Evolutionary conservation across 2,888 invertebrate genomes (phyloP), one percentile per base, ranked within the genome.

Genomic region (Zelleria hepariella): DNA sequence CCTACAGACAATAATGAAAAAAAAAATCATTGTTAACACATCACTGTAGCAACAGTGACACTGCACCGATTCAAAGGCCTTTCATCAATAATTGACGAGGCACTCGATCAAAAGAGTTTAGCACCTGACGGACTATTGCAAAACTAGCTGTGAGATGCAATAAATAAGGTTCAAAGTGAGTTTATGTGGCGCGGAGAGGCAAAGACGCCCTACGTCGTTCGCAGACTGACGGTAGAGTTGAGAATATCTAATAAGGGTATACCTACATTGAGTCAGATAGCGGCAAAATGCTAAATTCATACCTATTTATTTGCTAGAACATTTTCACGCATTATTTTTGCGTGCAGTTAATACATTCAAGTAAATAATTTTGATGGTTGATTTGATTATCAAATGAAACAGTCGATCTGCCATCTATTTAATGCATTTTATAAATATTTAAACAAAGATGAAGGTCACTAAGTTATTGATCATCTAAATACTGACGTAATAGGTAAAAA

Each of bases 1-100:
- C 49, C 49, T 49, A 18, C 58, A 61, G 58, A 52, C 32, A 23
- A 42, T 51, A 42, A 57, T 58, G 57, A 59, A 52, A 10, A 42
- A 42, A 42, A 42, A 42, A 42, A 10, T 15, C 32, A 42, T 42
- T 42, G 62, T 63, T 60, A 60, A 57, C 61, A 66, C 32, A 42
- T 42, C 1, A 42, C 32, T 4, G 32, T 42, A 47, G 57, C 57
- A 65, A 66, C 62, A 64, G 62, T 61, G 62, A 64, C 65, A 53
- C n/a, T 83, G 83, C 82, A 82, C 82, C 86, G 85, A 80, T 83
- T 86, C 86, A 86, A 74, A 81, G 77, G 78, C 79, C 79, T 80
- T 78, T 77, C 76, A 76, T 75, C 77, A 78, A 80, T 86, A 86
- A 86, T 86, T 86, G 87, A 85, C 85, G 78, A 78, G 71, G 79